Conservation (phyloP, 2,888 invertebrate species). For the Cephalotes varians region DNA sequence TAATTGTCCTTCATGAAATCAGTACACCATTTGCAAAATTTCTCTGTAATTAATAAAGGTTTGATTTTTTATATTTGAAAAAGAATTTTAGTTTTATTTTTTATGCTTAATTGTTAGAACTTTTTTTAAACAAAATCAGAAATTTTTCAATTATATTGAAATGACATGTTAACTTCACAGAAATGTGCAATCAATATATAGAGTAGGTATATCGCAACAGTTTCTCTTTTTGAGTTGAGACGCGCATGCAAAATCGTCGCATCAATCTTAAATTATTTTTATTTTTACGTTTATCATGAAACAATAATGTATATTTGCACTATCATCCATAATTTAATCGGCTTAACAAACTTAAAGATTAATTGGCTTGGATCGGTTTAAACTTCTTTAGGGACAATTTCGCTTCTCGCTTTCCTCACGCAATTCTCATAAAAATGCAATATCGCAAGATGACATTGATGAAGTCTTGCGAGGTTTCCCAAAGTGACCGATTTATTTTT, state of each 20-base stretch:
- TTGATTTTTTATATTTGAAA: neutral
- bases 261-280: neutral
- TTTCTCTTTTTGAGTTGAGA: neutral
- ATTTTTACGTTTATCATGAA: neutral
- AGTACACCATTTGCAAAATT: neutral
- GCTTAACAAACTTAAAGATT: neutral
- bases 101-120: neutral
- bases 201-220: conserved; percentile 33
- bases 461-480: neutral
- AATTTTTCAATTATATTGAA: neutral
- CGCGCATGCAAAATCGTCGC: neutral
- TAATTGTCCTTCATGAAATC: neutral
- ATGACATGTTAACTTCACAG: neutral
- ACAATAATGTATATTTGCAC: neutral
- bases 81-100: neutral
- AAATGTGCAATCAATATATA: conserved; percentile 57
- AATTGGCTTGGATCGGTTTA: neutral
- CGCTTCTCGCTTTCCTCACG: neutral
- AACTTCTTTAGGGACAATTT: neutral
- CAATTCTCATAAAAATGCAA: neutral
- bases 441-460: neutral
- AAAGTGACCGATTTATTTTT: conserved; percentile 44
- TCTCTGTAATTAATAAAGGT: neutral
- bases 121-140: neutral
- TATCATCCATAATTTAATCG: neutral